phyloP scores from a whole-genome alignment of 2,113 vertebrate genomes.

The Rutilus rutilus region DNA sequence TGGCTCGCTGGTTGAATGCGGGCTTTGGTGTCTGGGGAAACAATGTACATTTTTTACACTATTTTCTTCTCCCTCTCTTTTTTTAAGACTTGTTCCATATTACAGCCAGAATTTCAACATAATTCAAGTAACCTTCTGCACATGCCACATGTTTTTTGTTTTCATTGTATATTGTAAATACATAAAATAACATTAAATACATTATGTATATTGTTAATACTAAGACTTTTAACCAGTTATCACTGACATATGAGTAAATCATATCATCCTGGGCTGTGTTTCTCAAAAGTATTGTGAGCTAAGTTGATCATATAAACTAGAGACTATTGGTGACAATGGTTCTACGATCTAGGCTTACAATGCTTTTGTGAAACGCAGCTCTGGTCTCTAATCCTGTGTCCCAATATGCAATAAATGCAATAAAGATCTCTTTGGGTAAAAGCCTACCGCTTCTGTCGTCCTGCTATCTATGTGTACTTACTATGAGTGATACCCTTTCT shows the following conservation, averaged over 20 bases:
- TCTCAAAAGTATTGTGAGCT: too few species aligned
- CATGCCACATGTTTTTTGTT: too few species aligned
- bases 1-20: background rate
- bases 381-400: background rate
- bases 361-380: too few species aligned
- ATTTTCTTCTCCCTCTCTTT: background rate
- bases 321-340: too few species aligned
- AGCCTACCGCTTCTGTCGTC: background rate
- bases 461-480: conserved; percentile 17
- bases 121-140: too few species aligned
- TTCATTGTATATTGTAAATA: background rate
- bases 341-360: too few species aligned
- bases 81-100: background rate
- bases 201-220: background rate
- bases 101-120: background rate
- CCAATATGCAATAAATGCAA: too few species aligned
- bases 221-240: background rate
- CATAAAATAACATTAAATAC: too few species aligned
- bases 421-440: background rate
- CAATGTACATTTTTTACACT: background rate
- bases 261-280: background rate
- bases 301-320: too few species aligned
- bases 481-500: conserved; percentile 24
- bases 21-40: background rate
- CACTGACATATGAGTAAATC: background rate